Conservation (phyloP, 2,113 vertebrate genomes). For the Chionomys nivalis region DNA sequence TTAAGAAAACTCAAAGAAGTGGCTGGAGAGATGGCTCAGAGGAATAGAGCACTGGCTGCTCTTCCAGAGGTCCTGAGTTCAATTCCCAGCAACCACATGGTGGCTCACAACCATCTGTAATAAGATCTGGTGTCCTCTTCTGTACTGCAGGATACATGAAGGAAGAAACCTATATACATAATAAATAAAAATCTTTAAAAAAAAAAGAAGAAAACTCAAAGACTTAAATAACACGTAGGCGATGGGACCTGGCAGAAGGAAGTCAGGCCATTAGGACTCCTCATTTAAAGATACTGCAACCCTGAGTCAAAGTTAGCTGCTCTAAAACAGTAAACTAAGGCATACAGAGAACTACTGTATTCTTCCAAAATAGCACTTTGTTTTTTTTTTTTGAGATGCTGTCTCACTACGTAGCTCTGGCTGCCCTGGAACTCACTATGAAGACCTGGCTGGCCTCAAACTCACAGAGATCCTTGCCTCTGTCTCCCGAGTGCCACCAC, state of each 20-base stretch:
- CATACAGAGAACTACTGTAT: neutral
- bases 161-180: no score
- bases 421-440: neutral
- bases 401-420: neutral
- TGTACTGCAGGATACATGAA: no score
- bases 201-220: neutral
- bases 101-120: no score
- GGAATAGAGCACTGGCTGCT: no score
- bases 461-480: neutral
- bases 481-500: neutral
- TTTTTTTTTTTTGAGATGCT: neutral
- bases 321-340: neutral
- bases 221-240: neutral
- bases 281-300: neutral
- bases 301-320: neutral
- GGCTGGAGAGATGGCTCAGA: no score
- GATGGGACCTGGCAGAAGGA: neutral
- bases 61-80: no score
- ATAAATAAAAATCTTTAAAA: no score
- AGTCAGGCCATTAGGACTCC: neutral
- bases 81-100: no score
- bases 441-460: neutral
- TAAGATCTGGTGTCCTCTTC: no score
- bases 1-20: neutral
- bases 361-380: neutral